Evolutionary conservation across 2,888 invertebrate species (phyloP).

Genomic region (Harpalus rufipes): DNA sequence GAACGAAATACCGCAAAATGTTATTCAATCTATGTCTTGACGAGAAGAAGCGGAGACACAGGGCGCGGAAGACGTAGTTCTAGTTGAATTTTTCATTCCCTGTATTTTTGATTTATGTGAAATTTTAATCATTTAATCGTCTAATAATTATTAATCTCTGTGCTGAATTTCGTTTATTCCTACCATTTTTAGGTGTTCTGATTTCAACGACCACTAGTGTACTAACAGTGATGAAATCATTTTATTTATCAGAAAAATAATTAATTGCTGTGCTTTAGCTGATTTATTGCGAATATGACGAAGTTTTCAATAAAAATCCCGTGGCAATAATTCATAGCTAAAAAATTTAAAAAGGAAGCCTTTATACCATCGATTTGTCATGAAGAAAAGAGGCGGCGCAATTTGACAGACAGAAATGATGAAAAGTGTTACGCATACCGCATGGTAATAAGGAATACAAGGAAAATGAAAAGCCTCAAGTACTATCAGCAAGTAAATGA

Average conservation of each 20-base stretch:
- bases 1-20: too few relatives aligned
- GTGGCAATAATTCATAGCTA: conserved; percentile 27
- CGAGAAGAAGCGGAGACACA: too few relatives aligned
- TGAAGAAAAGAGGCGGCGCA: conserved; percentile 6
- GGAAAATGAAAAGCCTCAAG: conserved; percentile 32
- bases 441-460: conserved; percentile 49
- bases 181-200: too few relatives aligned
- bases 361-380: conserved; percentile 50
- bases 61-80: too few relatives aligned
- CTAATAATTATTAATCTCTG: too few relatives aligned
- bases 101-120: too few relatives aligned
- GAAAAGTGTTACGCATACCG: conserved; percentile 45
- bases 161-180: too few relatives aligned
- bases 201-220: too few relatives aligned
- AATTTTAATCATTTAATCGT: too few relatives aligned
- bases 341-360: conserved; percentile 24
- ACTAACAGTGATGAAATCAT: too few relatives aligned
- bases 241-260: background rate
- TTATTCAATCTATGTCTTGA: too few relatives aligned
- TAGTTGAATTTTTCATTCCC: too few relatives aligned
- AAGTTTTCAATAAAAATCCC: conserved; percentile 20
- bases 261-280: background rate
- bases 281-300: conserved; percentile 1
- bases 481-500: conserved; percentile 52
- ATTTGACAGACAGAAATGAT: conserved; percentile 53